These are phyloP conservation scores for Pseudochirops cupreus DNA, from an alignment of 2,797 vertebrate genomes.

Conservation along the genomic window DNA sequence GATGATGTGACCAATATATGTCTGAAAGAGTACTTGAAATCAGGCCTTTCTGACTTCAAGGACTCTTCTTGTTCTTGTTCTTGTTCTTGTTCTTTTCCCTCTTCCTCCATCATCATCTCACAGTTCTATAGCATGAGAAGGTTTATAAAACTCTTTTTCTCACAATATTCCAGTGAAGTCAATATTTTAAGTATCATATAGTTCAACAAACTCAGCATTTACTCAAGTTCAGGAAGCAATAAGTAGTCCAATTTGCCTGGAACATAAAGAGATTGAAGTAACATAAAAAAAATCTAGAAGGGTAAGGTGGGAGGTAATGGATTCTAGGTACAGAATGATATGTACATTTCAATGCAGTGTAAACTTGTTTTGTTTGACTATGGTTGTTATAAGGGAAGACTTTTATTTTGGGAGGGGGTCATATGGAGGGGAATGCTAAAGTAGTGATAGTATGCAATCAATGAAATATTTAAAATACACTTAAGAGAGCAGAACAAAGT, in stretches of 20 bases:
- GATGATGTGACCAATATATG: background rate
- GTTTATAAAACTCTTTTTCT: background rate
- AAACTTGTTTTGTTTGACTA: no score
- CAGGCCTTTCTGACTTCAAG: background rate
- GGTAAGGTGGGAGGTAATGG: background rate
- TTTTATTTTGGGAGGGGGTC: no score
- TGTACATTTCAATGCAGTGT: no score
- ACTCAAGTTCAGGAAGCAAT: background rate
- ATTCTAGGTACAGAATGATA: no score
- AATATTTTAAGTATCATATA: background rate
- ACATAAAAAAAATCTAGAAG: background rate
- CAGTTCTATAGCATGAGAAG: background rate
- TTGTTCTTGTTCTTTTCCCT: background rate
- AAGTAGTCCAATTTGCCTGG: background rate
- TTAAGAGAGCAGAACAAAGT: no score
- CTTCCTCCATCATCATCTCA: background rate
- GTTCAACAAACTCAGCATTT: background rate
- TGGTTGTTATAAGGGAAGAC: no score
- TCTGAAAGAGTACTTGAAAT: background rate
- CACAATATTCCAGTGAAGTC: background rate
- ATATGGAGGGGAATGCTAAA: no score
- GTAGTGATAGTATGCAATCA: no score
- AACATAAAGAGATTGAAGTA: background rate
- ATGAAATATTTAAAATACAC: no score
- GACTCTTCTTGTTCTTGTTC: background rate